Conservation (phyloP, 1,140 invertebrate genomes). For the Eupeodes corollae region DNA sequence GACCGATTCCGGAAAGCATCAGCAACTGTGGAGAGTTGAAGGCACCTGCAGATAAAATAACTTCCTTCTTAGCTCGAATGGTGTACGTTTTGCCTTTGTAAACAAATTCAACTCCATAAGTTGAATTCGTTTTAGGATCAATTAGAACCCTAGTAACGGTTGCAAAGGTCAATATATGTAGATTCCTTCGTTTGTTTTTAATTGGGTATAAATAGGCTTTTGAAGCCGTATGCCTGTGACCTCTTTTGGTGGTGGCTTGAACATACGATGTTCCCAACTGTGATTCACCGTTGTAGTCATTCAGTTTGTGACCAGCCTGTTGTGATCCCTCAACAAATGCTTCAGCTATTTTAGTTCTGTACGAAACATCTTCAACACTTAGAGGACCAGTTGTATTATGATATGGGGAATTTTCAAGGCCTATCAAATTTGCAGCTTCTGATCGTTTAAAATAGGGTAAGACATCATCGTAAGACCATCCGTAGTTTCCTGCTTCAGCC, state of each 20-base stretch:
- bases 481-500: slow-evolving; percentile 50
- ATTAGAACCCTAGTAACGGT: slow-evolving; percentile 50
- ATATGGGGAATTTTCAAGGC: slow-evolving; percentile 37
- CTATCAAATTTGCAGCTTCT: slow-evolving; percentile 41
- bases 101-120: slow-evolving; percentile 49
- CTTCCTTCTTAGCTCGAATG: slow-evolving; percentile 41
- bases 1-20: slow-evolving; percentile 44
- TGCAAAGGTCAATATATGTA: slow-evolving; percentile 44
- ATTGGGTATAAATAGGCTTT: not conserved
- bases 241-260: slow-evolving; percentile 48
- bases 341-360: slow-evolving; percentile 41
- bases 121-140: slow-evolving; percentile 41
- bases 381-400: slow-evolving; percentile 42
- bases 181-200: slow-evolving; percentile 42
- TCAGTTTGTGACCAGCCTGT: slow-evolving; percentile 41
- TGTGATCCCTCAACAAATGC: slow-evolving; percentile 40
- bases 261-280: slow-evolving; percentile 40
- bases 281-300: slow-evolving; percentile 42
- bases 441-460: slow-evolving; percentile 51
- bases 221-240: slow-evolving; percentile 43
- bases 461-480: slow-evolving; percentile 58
- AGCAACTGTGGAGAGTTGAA: slow-evolving; percentile 40
- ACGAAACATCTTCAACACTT: slow-evolving; percentile 39
- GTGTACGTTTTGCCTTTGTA: slow-evolving; percentile 35
- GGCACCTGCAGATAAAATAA: slow-evolving; percentile 40